A percentile compares a stretch with the other conserved stretches of the same genome.
phyloP scores from a whole-genome alignment of 2,113 vertebrate genomes.

The Lagopus leucura region DNA sequence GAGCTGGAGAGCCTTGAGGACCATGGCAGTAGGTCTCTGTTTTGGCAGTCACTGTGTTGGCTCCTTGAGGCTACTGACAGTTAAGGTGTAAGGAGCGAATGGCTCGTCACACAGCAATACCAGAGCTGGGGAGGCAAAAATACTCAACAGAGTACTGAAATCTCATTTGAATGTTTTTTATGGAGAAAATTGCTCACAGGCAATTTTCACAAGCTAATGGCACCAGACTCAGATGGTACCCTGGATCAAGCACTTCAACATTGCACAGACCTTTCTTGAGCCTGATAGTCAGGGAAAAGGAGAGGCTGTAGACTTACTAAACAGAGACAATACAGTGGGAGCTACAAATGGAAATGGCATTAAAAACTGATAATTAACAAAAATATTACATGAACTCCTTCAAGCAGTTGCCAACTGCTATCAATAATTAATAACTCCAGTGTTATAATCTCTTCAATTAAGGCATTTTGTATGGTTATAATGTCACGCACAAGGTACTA shows the following conservation, averaged over 20 bases:
- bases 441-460: background rate
- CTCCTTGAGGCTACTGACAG: background rate
- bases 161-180: background rate
- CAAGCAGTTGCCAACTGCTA: background rate
- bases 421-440: background rate
- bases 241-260: background rate
- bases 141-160: background rate
- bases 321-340: background rate
- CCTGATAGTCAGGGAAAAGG: background rate
- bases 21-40: background rate
- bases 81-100: background rate
- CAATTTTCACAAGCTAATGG: background rate
- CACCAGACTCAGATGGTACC: background rate
- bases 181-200: background rate
- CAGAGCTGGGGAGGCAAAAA: background rate
- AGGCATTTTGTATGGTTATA: background rate
- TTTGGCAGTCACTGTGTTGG: background rate
- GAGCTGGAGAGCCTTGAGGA: slow-evolving; percentile 2
- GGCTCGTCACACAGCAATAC: background rate
- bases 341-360: background rate
- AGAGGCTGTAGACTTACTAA: background rate
- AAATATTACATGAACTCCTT: background rate
- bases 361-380: background rate
- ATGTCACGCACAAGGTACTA: background rate
- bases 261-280: background rate